Evolutionary conservation across 2,888 invertebrate genomes (phyloP), one percentile per base, ranked within the genome.

Genomic region (Parnassius apollo): DNA sequence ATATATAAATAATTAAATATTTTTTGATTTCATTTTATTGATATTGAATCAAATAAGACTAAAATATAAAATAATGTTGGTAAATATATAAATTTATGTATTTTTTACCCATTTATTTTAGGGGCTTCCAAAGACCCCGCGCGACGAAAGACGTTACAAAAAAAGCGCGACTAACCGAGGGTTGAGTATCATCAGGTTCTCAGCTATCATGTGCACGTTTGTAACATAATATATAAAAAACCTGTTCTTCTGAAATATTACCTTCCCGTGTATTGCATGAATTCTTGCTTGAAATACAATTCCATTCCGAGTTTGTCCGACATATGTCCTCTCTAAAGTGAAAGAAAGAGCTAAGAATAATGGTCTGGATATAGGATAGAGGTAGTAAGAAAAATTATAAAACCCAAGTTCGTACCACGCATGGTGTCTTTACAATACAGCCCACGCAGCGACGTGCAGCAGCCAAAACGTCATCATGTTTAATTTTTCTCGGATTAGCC

Each of bases 251-350:
- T 35, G 11, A 11, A 52, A 12, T 18, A 50, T 53, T 89, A 97
- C 96, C 97, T 97, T 83, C 98, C 98, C 22, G 98, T 98, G 69
- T 93, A 94, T 85, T 98, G 98, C 42, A 97, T 92, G 80, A 96
- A 98, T 82, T 99, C 98, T 81, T 97, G 97, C 88, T 98, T 99
- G 75, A 98, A 89, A 83, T 94, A 98, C 66, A 99, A 85, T 60
- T 98, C 96, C 94, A 98, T 95, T 56, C 95, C 96, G 57, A 95
- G 94, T 59, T 93, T 81, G 9, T 94, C 93, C 0, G 97, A 96
- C 82, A 98, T 82, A 90, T 80, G 95, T 0, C 97, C 96, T 88
- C 90, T 94, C 98, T 98, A 81, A 42, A 71, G 74, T 69, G 54
- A 59, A 66, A 71, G 77, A 56, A 82, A 13, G 13, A 13, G 2